Conservation (phyloP, 1,140 invertebrate species). For the Apis mellifera region DNA sequence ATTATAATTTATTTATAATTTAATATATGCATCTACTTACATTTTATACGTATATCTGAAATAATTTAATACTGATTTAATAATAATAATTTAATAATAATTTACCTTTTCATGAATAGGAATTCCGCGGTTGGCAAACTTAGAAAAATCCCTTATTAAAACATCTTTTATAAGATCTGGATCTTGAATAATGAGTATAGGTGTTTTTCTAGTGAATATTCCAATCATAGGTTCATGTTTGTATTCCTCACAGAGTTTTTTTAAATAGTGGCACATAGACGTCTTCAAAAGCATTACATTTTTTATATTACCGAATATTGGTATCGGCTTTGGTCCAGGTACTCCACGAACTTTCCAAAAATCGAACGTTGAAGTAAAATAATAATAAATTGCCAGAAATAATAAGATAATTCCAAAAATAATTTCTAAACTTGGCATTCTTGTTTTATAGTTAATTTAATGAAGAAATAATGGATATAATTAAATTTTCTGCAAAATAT, state of each 20-base stretch:
- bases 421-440: conserved; percentile 49
- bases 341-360: conserved; percentile 74
- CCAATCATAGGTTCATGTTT: conserved; percentile 76
- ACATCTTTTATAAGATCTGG: conserved; percentile 79
- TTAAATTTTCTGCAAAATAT: not conserved
- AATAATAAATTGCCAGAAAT: conserved; percentile 59
- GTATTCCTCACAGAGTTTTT: conserved; percentile 64
- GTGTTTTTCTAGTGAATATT: conserved; percentile 73
- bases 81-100: too few species aligned
- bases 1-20: too few species aligned
- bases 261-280: conserved; percentile 41
- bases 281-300: conserved; percentile 52
- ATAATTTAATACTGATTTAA: not conserved
- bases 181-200: conserved; percentile 76
- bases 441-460: not conserved
- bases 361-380: conserved; percentile 47
- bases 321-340: conserved; percentile 63
- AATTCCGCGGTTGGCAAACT: conserved; percentile 77
- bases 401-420: conserved; percentile 32
- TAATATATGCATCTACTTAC: too few species aligned
- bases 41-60: not conserved
- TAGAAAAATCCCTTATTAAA: conserved; percentile 80
- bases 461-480: too few species aligned
- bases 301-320: conserved; percentile 72
- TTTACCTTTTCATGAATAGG: conserved; percentile 65